These are phyloP conservation scores for Hirtodrosophila confusa DNA, from an alignment of 2,888 invertebrate species.

Conservation along the genomic window DNA sequence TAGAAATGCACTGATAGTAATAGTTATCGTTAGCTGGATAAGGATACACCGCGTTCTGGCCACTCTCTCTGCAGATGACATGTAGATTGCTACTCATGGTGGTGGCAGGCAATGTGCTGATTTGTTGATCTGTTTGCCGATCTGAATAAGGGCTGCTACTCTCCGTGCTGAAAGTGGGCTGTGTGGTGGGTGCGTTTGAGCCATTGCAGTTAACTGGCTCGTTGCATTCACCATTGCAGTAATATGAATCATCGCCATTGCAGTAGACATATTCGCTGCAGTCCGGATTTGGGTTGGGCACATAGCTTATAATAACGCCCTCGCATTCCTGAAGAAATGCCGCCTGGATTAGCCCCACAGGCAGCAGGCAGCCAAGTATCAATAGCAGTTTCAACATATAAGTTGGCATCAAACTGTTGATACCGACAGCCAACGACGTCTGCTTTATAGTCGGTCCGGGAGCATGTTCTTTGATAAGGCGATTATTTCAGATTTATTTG, in stretches of 20 bases:
- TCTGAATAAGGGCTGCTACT: conserved; percentile 1
- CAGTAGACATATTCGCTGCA: conserved; percentile 78
- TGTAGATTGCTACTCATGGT: conserved; percentile 17
- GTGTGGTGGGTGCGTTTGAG: background rate
- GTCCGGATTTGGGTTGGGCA: conserved; percentile 55
- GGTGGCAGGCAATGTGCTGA: background rate
- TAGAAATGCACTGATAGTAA: conserved; percentile 67
- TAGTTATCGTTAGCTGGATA: conserved; percentile 68
- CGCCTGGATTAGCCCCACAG: conserved; percentile 26
- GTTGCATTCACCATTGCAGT: conserved; percentile 68
- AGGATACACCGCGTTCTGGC: conserved; percentile 54
- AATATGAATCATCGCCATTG: conserved; percentile 70
- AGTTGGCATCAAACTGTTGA: conserved; percentile 41
- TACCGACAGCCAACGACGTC: conserved; percentile 5
- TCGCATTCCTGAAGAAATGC: conserved; percentile 72
- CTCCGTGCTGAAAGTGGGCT: background rate
- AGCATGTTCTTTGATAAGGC: conserved; percentile 45
- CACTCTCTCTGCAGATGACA: conserved; percentile 44
- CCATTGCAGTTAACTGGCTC: conserved; percentile 51
- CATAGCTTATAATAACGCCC: conserved; percentile 53
- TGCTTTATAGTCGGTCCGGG: conserved; percentile 55
- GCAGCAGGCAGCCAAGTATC: conserved; percentile 44
- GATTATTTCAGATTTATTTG: conserved; percentile 57
- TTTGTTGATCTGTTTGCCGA: background rate
- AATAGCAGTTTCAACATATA: conserved; percentile 56